These are phyloP conservation scores for Sebastes taczanowskii DNA, from an alignment of 2,797 vertebrate species.

Conservation along the genomic window DNA sequence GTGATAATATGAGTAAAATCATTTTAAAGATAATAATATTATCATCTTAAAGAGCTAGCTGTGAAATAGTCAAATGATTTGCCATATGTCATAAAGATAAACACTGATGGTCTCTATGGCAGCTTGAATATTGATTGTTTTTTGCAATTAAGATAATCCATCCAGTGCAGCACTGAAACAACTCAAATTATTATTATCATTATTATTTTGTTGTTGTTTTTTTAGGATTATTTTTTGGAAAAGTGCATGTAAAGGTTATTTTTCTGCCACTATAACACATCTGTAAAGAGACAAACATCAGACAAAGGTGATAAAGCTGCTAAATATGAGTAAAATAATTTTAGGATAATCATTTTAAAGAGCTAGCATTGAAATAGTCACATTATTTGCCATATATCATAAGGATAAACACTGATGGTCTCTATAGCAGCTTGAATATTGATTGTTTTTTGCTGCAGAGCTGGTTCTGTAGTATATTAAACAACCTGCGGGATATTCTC, in stretches of 20 bases:
- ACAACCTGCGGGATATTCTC: not conserved
- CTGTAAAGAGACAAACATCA: too few relatives aligned
- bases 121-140: conserved; percentile 50
- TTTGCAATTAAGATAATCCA: conserved; percentile 9
- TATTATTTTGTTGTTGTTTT: not conserved
- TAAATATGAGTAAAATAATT: not conserved
- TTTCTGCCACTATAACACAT: too few relatives aligned
- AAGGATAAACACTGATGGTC: not conserved
- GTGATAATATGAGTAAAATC: not conserved
- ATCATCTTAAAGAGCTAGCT: not conserved
- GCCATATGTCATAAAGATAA: too few relatives aligned
- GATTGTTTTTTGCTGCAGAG: conserved; percentile 57
- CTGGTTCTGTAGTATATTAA: conserved; percentile 11
- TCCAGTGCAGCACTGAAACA: not conserved
- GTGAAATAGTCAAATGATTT: not conserved
- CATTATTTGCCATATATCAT: not conserved
- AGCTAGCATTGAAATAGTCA: not conserved
- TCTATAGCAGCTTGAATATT: conserved; percentile 31
- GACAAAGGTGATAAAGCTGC: too few relatives aligned
- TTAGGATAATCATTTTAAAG: not conserved
- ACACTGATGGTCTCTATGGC: not conserved
- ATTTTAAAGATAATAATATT: not conserved
- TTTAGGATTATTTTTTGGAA: not conserved
- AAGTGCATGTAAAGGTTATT: not conserved
- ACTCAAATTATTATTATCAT: not conserved